Base-by-base conservation (phyloP, 1,140 invertebrate genomes). In the Cherax destructor region DNA sequence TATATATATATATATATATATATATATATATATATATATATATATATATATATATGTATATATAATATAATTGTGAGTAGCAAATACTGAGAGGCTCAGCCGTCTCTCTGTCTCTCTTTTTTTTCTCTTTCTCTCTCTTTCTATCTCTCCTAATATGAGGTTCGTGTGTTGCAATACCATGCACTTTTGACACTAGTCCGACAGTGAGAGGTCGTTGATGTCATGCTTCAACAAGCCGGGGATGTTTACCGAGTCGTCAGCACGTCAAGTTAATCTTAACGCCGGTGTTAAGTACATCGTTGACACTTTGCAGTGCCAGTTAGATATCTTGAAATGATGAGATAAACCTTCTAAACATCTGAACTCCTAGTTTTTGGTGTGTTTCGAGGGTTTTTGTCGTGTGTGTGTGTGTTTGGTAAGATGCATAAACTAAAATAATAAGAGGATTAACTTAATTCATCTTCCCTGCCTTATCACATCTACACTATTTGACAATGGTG, bases 171-270 rank as follows among this genome's bases (percentile, higher is more conserved):
- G 47, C 52, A 30, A 47, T n/a, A 10, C 80, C 61, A 59, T 83
- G 52, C 80, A 83, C 52, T 83, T 83, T 83, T 83, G 80, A 83
- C 80, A 83, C 52, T 50, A 52, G 41, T 24, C 41, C 80, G 80
- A 83, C 80, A 61, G 24, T 16, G 56, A 83, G 80, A 61, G 80
- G 80, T 47, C 52, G 52, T 83, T n/a, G 52, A 50, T n/a, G 80
- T 83, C 80, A 61, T 9, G 24, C 13, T 30, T 83, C 30, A 65
- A 83, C 80, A 61, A 52, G 52, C 18, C 56, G 52, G 30, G 61
- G 52, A 83, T 83, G 52, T 83, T 83, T 83, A 83, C 52, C 49
- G 52, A 56, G 80, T 83, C 80, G 52, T 83, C 80, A 83, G 80
- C 80, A 52, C 52, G 80, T 83, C 80, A 52, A 47, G 47, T 83